These are phyloP conservation scores for Carcinoscorpius rotundicauda DNA, from an alignment of 1,140 invertebrate genomes.

Conservation along the genomic window DNA sequence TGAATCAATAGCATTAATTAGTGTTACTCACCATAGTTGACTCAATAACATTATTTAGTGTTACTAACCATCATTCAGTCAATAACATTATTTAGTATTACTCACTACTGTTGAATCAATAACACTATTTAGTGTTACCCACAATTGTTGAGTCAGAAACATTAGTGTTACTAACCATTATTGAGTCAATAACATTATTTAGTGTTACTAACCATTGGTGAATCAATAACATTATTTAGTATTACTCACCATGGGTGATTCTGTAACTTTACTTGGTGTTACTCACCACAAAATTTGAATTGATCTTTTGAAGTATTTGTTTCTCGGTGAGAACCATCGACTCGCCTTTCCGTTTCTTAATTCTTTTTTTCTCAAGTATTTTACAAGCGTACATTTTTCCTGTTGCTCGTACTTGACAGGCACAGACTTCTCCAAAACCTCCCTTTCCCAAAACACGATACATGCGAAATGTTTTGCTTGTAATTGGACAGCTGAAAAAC, in stretches of 20 bases:
- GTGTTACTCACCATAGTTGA: too few species aligned
- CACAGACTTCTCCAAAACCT: slow-evolving; percentile 97
- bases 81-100: too few species aligned
- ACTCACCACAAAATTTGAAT: slow-evolving; percentile 83
- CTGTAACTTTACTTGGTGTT: background rate
- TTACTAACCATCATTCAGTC: too few species aligned
- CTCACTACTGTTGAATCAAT: too few species aligned
- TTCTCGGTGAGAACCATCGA: slow-evolving; percentile 97
- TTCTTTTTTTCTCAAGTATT: slow-evolving; percentile 96
- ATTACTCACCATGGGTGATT: background rate
- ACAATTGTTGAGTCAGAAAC: too few species aligned
- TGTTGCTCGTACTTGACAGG: slow-evolving; percentile 91
- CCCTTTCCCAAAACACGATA: slow-evolving; percentile 96
- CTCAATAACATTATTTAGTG: too few species aligned
- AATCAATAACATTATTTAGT: too few species aligned
- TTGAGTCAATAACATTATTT: too few species aligned
- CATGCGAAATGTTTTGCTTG: slow-evolving; percentile 97
- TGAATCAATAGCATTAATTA: too few species aligned
- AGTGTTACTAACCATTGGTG: too few species aligned
- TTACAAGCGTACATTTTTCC: slow-evolving; percentile 99
- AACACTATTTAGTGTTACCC: too few species aligned
- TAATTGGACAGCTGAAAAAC: slow-evolving; percentile 62
- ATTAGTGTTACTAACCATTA: too few species aligned
- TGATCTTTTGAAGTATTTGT: slow-evolving; percentile 94
- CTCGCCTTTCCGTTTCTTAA: slow-evolving; percentile 96